Conservation (phyloP, 2,797 vertebrate species). For the Mionectes olivaceus region DNA sequence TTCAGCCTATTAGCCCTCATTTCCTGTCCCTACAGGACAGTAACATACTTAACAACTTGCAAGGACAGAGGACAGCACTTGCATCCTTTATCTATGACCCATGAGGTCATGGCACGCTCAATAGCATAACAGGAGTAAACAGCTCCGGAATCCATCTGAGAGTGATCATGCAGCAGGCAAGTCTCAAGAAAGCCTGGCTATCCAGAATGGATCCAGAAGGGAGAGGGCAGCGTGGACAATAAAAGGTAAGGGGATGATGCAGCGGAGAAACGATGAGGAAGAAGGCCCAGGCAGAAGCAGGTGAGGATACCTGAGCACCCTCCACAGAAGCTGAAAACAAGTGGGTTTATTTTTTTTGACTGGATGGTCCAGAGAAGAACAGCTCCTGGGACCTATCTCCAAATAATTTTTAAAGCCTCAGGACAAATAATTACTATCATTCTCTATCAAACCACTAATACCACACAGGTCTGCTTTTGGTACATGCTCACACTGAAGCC, state of each 20-base stretch:
- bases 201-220: neutral
- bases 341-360: neutral
- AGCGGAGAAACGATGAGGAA: neutral
- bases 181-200: neutral
- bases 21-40: neutral
- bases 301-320: neutral
- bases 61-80: neutral
- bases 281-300: neutral
- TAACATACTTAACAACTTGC: neutral
- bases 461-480: neutral
- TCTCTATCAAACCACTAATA: neutral
- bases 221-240: neutral
- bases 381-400: neutral
- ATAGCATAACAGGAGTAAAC: fast-evolving
- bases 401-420: neutral
- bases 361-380: neutral
- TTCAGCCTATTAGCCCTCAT: neutral
- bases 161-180: neutral
- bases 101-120: neutral
- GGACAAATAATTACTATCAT: neutral
- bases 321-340: neutral
- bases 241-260: neutral
- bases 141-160: neutral
- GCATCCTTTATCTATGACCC: neutral
- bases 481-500: fast-evolving